phyloP scores from a whole-genome alignment of 2,888 invertebrate genomes.

The Nephrotoma flavescens region DNA sequence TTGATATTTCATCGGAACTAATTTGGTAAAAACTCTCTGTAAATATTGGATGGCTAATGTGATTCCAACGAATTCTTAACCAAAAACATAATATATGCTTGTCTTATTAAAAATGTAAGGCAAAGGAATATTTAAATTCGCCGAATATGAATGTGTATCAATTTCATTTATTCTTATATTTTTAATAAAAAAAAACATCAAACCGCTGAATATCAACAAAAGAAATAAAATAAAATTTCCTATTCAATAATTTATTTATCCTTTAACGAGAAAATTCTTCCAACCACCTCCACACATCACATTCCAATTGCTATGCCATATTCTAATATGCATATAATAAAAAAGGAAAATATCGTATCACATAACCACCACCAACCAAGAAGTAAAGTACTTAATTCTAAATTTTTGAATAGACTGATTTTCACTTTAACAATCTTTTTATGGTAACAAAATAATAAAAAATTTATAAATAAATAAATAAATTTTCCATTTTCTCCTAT shows the following conservation, averaged over 20 bases:
- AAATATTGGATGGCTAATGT: too few species aligned
- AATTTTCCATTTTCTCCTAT: not conserved
- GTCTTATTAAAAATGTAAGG: too few species aligned
- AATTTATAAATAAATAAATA: not conserved
- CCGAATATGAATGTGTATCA: not conserved
- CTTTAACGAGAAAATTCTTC: not conserved
- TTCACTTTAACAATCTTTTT: constrained; percentile 11
- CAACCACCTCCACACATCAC: not conserved
- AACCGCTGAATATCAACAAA: not conserved
- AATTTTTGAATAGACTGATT: constrained; percentile 16
- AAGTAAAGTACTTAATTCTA: constrained; percentile 15
- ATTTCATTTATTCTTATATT: not conserved
- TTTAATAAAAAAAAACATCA: not conserved
- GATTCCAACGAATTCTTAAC: too few species aligned
- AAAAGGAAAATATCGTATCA: not conserved
- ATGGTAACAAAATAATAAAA: not conserved
- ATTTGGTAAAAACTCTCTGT: too few species aligned
- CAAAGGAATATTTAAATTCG: not conserved
- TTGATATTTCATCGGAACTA: too few species aligned
- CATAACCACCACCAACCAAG: not conserved
- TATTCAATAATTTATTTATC: not conserved
- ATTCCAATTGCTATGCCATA: not conserved
- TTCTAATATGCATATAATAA: not conserved
- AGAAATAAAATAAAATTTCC: not conserved
- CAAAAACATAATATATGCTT: too few species aligned